phyloP scores from a whole-genome alignment of 2,113 vertebrate species.

The Ameiurus melas region DNA sequence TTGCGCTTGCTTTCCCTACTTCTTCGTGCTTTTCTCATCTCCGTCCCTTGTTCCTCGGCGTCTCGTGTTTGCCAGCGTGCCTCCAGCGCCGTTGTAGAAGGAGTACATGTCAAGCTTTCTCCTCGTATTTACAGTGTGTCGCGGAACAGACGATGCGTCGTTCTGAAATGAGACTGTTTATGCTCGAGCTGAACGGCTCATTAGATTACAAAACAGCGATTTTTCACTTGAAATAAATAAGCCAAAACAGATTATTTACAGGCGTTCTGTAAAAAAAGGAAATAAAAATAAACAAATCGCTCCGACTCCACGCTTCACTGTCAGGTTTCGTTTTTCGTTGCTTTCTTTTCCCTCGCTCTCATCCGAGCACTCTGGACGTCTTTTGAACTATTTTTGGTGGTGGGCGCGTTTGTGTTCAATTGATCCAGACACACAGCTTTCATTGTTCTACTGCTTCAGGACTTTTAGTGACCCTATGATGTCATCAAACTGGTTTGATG shows the following conservation, averaged over 20 bases:
- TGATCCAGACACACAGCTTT: conserved; percentile 2
- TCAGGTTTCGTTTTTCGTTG: not conserved
- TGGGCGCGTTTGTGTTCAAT: not conserved
- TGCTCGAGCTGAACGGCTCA: conserved; percentile 5
- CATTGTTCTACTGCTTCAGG: not conserved
- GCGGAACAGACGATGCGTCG: conserved; percentile 17
- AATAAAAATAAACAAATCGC: no score
- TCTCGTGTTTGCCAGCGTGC: conserved; percentile 6
- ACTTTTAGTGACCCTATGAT: conserved; percentile 28
- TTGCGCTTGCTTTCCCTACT: not conserved
- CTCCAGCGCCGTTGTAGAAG: not conserved
- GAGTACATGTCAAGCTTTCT: not conserved
- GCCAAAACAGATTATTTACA: not conserved
- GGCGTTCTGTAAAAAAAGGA: not conserved
- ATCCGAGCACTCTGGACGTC: not conserved
- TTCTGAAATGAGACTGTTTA: conserved; percentile 12
- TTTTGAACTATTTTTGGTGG: not conserved
- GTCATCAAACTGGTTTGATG: conserved; percentile 7
- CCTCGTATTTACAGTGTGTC: not conserved
- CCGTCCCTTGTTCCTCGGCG: not conserved
- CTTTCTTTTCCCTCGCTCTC: not conserved
- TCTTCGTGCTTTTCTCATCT: not conserved
- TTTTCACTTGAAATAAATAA: conserved; percentile 14
- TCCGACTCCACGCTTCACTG: not conserved
- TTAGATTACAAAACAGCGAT: conserved; percentile 2